Conservation (phyloP, 2,888 invertebrate species). For the Lacanobia wlatinum region DNA sequence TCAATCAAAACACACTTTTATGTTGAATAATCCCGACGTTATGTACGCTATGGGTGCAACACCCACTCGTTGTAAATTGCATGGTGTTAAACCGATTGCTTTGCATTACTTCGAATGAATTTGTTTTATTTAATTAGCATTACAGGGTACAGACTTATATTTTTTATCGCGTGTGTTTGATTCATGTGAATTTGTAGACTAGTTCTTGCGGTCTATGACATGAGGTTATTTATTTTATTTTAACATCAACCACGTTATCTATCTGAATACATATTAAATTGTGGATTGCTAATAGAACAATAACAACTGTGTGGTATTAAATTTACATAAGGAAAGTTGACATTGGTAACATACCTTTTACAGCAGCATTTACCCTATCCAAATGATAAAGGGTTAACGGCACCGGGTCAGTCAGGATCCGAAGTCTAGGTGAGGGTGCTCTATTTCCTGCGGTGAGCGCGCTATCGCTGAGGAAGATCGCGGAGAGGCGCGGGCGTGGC, state of each 20-base stretch:
- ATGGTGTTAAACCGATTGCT: constrained; percentile 76
- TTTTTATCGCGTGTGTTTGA: constrained; percentile 29
- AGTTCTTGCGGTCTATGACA: not conserved
- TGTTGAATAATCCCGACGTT: constrained; percentile 77
- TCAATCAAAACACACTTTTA: constrained; percentile 89
- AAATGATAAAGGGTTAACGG: constrained; percentile 89
- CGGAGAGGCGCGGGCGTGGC: constrained; percentile 86
- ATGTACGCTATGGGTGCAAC: constrained; percentile 84
- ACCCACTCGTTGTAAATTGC: constrained; percentile 84
- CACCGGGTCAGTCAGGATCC: constrained; percentile 87
- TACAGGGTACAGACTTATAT: not conserved
- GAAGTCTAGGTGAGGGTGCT: constrained; percentile 79
- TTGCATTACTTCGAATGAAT: constrained; percentile 69
- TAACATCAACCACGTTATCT: not conserved
- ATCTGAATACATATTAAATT: not conserved
- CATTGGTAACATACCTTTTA: constrained; percentile 86
- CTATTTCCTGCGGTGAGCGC: constrained; percentile 74
- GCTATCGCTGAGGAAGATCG: constrained; percentile 86
- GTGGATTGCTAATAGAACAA: too few species aligned
- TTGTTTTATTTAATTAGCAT: constrained; percentile 44
- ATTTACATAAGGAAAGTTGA: not conserved
- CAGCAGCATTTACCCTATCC: constrained; percentile 89
- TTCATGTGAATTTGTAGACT: constrained; percentile 8
- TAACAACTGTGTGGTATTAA: too few species aligned
- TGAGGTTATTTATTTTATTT: not conserved